phyloP scores from a whole-genome alignment of 2,888 invertebrate species.

The Suillia variegata region DNA sequence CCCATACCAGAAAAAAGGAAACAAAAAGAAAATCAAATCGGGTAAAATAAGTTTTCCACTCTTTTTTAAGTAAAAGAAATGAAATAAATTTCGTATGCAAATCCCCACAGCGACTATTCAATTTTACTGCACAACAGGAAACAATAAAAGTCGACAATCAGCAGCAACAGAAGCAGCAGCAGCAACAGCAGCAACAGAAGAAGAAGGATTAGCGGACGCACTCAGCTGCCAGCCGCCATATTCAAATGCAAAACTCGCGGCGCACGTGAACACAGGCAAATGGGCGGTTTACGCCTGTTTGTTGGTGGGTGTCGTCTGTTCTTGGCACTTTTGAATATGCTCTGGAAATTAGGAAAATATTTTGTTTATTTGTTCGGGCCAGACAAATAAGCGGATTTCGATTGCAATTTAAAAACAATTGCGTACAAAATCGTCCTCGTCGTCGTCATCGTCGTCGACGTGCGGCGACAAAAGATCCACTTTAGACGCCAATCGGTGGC shows the following conservation, averaged over 20 bases:
- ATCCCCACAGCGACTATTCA: constrained; percentile 10
- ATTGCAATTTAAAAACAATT: constrained; percentile 3
- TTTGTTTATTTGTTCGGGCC: neutral
- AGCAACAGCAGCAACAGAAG: neutral
- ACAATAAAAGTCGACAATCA: constrained; percentile 4
- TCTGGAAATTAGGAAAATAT: neutral
- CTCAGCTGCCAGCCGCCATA: neutral
- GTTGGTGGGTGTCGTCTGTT: neutral
- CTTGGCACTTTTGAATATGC: neutral
- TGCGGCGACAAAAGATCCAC: neutral
- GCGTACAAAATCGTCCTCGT: too few species aligned
- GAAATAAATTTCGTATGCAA: constrained; percentile 12
- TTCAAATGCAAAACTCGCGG: neutral
- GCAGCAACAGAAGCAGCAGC: neutral
- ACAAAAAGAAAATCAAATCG: neutral
- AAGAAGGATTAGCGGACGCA: neutral
- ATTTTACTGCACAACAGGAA: constrained; percentile 5
- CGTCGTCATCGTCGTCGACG: too few species aligned
- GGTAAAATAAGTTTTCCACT: too few species aligned
- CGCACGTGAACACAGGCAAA: neutral
- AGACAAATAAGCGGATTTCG: constrained; percentile 1
- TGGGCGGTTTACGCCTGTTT: neutral
- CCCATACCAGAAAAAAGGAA: neutral
- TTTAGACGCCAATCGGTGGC: too few species aligned
- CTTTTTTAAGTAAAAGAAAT: constrained; percentile 3